These are phyloP conservation scores for Tenebrosternarchus preto DNA, from an alignment of 2,113 vertebrate species.

Conservation along the genomic window DNA sequence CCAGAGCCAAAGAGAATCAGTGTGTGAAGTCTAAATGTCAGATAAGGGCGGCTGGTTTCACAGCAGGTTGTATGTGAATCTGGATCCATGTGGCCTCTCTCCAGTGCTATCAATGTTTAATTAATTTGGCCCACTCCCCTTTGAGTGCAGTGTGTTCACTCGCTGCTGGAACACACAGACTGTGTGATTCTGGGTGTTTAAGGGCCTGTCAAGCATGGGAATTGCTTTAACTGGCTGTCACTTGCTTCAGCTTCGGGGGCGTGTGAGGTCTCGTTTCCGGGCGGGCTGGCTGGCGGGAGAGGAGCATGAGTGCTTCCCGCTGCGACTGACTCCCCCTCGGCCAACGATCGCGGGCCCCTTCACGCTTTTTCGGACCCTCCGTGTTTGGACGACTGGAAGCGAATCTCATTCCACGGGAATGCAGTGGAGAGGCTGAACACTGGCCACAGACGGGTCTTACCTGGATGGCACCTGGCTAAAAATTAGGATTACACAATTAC, in stretches of 20 bases:
- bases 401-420: slow-evolving; percentile 68
- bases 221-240: neutral
- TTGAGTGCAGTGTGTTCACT: neutral
- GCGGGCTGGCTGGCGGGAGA: neutral
- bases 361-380: slow-evolving; percentile 61
- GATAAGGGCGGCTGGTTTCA: neutral
- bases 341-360: slow-evolving; percentile 64
- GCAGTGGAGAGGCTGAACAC: slow-evolving; percentile 66
- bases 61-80: slow-evolving; percentile 46
- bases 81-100: slow-evolving; percentile 8
- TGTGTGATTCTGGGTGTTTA: slow-evolving; percentile 6
- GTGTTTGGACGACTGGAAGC: slow-evolving; percentile 62
- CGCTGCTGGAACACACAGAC: neutral
- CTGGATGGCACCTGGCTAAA: slow-evolving; percentile 60
- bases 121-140: slow-evolving; percentile 34
- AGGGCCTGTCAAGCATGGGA: slow-evolving; percentile 12
- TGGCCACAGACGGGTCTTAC: slow-evolving; percentile 69
- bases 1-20: slow-evolving; percentile 51
- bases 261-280: neutral
- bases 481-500: slow-evolving; percentile 75
- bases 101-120: slow-evolving; percentile 44
- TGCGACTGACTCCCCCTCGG: slow-evolving; percentile 55
- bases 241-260: neutral
- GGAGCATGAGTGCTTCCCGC: neutral
- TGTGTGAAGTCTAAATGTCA: slow-evolving; percentile 52